These are phyloP conservation scores for Mionectes macconnelli DNA, from an alignment of 2,113 vertebrate genomes.

Conservation along the genomic window DNA sequence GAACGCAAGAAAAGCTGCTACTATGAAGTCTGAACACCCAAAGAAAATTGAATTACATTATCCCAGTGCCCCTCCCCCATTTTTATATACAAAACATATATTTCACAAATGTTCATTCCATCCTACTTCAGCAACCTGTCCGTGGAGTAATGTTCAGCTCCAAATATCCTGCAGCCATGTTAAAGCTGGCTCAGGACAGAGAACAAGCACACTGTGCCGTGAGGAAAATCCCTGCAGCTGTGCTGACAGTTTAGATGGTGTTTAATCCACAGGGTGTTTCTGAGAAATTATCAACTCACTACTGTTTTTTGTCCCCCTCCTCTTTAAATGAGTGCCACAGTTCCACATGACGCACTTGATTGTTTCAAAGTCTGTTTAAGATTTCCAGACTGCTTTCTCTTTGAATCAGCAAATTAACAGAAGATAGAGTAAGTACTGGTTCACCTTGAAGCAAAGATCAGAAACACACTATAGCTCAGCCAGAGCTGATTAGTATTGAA, in stretches of 20 bases:
- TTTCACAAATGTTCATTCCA: background rate
- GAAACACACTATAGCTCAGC: conserved; percentile 35
- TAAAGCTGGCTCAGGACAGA: conserved; percentile 15
- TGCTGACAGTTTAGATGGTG: conserved; percentile 22
- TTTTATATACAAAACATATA: background rate
- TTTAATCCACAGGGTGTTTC: conserved; percentile 32
- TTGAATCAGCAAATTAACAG: conserved; percentile 29
- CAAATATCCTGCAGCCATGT: background rate
- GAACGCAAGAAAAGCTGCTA: background rate
- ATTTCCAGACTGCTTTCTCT: conserved; percentile 11
- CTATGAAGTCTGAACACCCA: background rate
- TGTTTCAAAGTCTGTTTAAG: background rate
- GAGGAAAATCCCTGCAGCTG: conserved; percentile 21
- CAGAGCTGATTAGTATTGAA: conserved; percentile 63
- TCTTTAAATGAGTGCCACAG: background rate
- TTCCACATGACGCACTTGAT: background rate
- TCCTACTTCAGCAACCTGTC: background rate
- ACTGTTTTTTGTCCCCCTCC: background rate
- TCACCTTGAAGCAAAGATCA: conserved; percentile 72
- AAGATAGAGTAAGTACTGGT: conserved; percentile 50
- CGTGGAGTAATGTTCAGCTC: background rate
- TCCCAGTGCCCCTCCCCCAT: background rate
- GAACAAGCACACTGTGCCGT: background rate
- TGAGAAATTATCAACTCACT: conserved; percentile 33
- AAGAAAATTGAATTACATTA: background rate